Evolutionary conservation across 2,888 invertebrate genomes (phyloP).

Genomic region (Temnothorax unifasciatus): DNA sequence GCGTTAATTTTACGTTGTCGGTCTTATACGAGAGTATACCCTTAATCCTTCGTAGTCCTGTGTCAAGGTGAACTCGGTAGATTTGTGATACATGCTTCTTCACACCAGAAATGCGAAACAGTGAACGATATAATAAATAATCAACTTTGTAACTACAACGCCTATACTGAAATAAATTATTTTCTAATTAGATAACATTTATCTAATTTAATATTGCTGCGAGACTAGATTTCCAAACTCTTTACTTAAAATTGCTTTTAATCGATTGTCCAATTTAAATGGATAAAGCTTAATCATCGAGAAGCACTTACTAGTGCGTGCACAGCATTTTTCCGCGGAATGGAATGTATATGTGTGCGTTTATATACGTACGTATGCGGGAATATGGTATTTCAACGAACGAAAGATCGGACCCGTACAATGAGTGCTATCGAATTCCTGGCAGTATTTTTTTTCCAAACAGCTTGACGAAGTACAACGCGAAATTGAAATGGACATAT

Average conservation of each 20-base stretch:
- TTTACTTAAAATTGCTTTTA: neutral
- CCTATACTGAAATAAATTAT: neutral
- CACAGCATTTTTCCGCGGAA: neutral
- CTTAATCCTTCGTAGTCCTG: neutral
- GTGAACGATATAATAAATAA: slow-evolving; percentile 3
- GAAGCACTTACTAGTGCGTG: slow-evolving; percentile 5
- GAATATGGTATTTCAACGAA: slow-evolving; percentile 22
- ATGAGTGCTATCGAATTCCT: slow-evolving; percentile 40
- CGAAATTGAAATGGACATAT: slow-evolving; percentile 57
- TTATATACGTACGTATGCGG: neutral
- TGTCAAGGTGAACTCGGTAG: neutral
- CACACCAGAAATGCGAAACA: neutral
- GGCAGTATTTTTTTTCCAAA: slow-evolving; percentile 25
- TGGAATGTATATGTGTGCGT: neutral
- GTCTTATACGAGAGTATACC: neutral
- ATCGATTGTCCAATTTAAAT: neutral
- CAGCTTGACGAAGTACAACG: slow-evolving; percentile 52
- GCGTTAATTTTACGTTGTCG: slow-evolving; percentile 45
- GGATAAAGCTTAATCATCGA: neutral
- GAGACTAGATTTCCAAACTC: neutral
- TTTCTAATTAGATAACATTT: neutral
- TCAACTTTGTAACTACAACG: neutral
- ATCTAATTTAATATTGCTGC: neutral
- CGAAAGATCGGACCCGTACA: slow-evolving; percentile 39
- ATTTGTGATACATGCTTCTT: slow-evolving; percentile 15